Percentiles rank a stretch among this genome's conserved stretches.
Conservation (phyloP, 2,797 vertebrate genomes). For the Hypotaenidia okinawae region DNA sequence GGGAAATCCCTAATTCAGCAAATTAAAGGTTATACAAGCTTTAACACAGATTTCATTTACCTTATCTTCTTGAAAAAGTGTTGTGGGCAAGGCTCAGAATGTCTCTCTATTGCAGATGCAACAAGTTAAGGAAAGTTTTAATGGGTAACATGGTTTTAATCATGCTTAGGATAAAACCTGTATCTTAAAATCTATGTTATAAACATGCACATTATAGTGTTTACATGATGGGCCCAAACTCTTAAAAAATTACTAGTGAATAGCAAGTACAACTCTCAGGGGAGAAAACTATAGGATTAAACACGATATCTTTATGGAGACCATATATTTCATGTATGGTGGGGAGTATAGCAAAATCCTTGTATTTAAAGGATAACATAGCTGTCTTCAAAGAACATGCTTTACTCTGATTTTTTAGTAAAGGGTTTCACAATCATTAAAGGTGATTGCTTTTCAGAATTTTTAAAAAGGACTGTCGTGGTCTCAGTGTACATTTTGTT, state of each 20-base stretch:
- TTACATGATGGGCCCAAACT: neutral
- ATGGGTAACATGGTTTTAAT: neutral
- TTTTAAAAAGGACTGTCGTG: neutral
- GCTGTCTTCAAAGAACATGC: neutral
- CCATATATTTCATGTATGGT: neutral
- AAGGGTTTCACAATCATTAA: neutral
- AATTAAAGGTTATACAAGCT: conserved; percentile 64
- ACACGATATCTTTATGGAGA: neutral
- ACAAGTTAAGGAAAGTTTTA: neutral
- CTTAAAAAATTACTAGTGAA: neutral
- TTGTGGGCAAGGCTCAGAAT: neutral
- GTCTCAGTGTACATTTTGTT: neutral
- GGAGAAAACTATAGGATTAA: neutral
- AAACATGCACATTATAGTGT: neutral
- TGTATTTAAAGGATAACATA: neutral
- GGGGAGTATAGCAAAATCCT: neutral
- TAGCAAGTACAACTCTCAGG: neutral
- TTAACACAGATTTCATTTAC: conserved; percentile 58
- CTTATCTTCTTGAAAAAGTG: neutral
- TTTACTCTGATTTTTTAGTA: neutral
- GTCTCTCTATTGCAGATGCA: neutral
- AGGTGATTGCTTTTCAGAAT: neutral
- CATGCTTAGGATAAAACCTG: neutral
- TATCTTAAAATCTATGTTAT: neutral
- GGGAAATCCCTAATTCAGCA: conserved; percentile 71